Percentiles rank a stretch among this genome's conserved stretches.
Conservation (phyloP, 2,888 invertebrate species). For the Tholera decimalis region DNA sequence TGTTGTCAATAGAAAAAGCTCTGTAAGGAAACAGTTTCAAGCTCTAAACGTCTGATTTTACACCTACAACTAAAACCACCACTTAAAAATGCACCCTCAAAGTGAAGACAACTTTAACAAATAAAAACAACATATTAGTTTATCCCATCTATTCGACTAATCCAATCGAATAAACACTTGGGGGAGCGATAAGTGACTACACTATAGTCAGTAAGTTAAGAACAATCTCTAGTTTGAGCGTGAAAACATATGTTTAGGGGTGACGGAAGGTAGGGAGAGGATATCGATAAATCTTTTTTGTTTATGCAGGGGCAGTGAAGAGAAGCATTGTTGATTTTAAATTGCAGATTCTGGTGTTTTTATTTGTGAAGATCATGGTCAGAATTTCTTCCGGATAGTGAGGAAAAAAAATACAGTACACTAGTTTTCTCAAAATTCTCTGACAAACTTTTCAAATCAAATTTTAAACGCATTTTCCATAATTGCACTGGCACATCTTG, state of each 20-base stretch:
- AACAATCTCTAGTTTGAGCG: constrained; percentile 65
- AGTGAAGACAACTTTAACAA: constrained; percentile 54
- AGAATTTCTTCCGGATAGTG: no score
- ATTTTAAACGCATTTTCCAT: no score
- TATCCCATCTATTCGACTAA: constrained; percentile 30
- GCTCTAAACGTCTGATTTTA: no score
- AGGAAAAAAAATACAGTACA: no score
- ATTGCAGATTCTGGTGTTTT: neutral
- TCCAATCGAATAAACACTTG: constrained; percentile 49
- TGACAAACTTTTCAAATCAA: no score
- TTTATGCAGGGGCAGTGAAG: neutral
- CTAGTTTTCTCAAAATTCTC: no score
- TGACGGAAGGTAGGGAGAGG: constrained; percentile 51
- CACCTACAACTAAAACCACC: no score
- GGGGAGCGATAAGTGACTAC: constrained; percentile 49
- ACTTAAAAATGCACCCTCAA: constrained; percentile 34
- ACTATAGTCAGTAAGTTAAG: constrained; percentile 64
- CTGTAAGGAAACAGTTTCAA: no score
- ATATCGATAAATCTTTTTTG: constrained; percentile 46
- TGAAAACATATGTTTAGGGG: constrained; percentile 71
- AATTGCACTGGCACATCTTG: no score
- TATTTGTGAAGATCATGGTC: neutral
- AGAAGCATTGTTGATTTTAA: neutral
- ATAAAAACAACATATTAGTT: constrained; percentile 43
- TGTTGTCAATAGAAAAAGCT: no score